Base-by-base conservation (phyloP, 2,797 vertebrate genomes). In the Lacerta agilis region DNA sequence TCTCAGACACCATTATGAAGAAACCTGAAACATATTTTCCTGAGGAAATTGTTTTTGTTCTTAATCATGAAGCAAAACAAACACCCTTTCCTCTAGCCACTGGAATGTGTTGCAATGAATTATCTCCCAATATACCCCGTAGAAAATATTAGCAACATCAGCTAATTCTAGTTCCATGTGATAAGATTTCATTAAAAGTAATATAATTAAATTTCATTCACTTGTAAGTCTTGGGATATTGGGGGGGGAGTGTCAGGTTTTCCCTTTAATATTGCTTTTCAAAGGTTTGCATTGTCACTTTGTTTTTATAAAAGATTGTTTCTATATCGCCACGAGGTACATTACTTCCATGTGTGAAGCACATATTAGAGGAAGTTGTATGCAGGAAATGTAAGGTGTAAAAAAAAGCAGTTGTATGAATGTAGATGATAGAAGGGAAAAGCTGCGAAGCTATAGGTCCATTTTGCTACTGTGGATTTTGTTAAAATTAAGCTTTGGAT, bases 71-170 rank as follows among this genome's bases (percentile, higher is more conserved):
- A 85, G 11, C 11, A 67, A 66, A 87, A 58, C 66, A 29, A 43
- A 33, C 58, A 75, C n/a, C 64, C 73, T 1, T 0, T 0, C 49
- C 72, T 45, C 55, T 55, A 61, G 36, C 18, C 79, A 33, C 55
- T 79, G 55, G 88, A 87, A 90, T 8, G 3, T 71, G 91, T 83
- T 0, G 43, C 78, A 87, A 43, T 67, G 43, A 88, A 80, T 89
- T 87, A 81, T 87, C 36, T 80, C 13, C 66, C 43, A 0, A 82
- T 76, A 88, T 5, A 0, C 43, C 78, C 0, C 45, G 1, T 25
- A 73, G 55, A 90, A 93, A 90, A 88, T 9, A 85, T 3, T 25
- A 75, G 15, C 67, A 41, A 82, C 84, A 77, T 82, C 64, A 85
- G 8, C 75, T 73, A 79, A 23, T 75, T 88, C 1, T 78, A 10